These are phyloP conservation scores for Agraylea sexmaculata DNA, from an alignment of 1,140 invertebrate species.

Conservation along the genomic window DNA sequence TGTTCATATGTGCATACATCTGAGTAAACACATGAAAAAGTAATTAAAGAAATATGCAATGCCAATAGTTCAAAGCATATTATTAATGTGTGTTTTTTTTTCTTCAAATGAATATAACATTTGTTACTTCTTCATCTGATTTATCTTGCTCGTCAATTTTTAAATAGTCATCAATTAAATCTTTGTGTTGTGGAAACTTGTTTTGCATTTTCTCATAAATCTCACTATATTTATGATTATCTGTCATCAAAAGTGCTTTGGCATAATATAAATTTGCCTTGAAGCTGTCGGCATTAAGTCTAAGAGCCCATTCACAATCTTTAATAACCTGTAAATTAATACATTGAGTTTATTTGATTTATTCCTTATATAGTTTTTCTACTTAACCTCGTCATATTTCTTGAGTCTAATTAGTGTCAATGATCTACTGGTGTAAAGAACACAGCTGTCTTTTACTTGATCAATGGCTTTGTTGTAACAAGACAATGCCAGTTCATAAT, in stretches of 20 bases:
- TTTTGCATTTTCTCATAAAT: conserved; percentile 41
- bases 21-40: too few species aligned
- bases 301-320: conserved; percentile 52
- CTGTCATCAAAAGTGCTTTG: conserved; percentile 45
- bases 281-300: conserved; percentile 49
- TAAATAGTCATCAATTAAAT: conserved; percentile 39
- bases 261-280: conserved; percentile 54
- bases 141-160: conserved; percentile 25
- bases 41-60: too few species aligned
- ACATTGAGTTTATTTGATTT: too few species aligned
- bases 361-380: too few species aligned
- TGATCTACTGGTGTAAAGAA: conserved; percentile 64
- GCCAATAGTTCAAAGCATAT: too few species aligned
- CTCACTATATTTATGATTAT: conserved; percentile 39
- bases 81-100: too few species aligned
- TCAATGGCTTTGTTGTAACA: conserved; percentile 65
- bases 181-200: conserved; percentile 42
- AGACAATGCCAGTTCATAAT: conserved; percentile 59
- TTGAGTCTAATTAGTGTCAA: conserved; percentile 53
- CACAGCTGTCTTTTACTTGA: conserved; percentile 55
- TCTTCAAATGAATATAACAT: too few species aligned
- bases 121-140: too few species aligned
- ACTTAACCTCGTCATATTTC: conserved; percentile 50
- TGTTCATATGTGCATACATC: conserved; percentile 8
- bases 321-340: conserved; percentile 36